Conservation (phyloP, 2,797 vertebrate genomes). For the Myripristis murdjan region DNA sequence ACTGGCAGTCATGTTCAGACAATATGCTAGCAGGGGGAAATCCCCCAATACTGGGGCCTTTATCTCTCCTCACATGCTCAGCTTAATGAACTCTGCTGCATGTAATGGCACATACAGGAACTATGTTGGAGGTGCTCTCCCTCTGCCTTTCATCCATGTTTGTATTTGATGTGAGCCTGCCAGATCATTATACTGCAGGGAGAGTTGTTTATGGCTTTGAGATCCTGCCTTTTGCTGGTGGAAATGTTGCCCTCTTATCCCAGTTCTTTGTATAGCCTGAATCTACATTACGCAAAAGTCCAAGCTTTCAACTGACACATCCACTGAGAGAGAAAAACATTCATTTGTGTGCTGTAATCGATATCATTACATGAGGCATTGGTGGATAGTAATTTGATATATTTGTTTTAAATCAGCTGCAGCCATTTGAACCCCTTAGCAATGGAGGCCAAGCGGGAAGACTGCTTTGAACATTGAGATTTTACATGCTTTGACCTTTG, state of each 20-base stretch:
- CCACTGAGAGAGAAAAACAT: not conserved
- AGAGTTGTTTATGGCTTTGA: slow-evolving; percentile 73
- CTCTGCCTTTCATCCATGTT: slow-evolving; percentile 73
- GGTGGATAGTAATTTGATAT: not conserved
- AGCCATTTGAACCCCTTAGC: not conserved
- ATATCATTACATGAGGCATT: slow-evolving; percentile 9
- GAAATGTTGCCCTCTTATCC: slow-evolving; percentile 27
- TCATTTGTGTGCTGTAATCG: slow-evolving; percentile 12
- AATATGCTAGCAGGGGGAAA: slow-evolving; percentile 80
- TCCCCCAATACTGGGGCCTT: slow-evolving; percentile 76
- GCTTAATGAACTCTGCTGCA: slow-evolving; percentile 78
- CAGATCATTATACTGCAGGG: slow-evolving; percentile 67
- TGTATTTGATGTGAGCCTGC: slow-evolving; percentile 75
- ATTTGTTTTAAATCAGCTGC: slow-evolving; percentile 34
- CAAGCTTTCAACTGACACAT: slow-evolving; percentile 4
- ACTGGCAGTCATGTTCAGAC: slow-evolving; percentile 84
- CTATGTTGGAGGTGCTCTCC: slow-evolving; percentile 68
- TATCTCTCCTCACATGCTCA: slow-evolving; percentile 75
- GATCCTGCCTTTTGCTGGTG: slow-evolving; percentile 38
- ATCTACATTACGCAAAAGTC: slow-evolving; percentile 20
- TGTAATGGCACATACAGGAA: slow-evolving; percentile 82
- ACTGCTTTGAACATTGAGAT: slow-evolving; percentile 30
- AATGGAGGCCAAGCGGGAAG: not conserved
- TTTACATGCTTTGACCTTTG: slow-evolving; percentile 30
- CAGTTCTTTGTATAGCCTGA: slow-evolving; percentile 11